These are phyloP conservation scores for Linepithema humile DNA, from an alignment of 1,140 invertebrate species.

Conservation along the genomic window DNA sequence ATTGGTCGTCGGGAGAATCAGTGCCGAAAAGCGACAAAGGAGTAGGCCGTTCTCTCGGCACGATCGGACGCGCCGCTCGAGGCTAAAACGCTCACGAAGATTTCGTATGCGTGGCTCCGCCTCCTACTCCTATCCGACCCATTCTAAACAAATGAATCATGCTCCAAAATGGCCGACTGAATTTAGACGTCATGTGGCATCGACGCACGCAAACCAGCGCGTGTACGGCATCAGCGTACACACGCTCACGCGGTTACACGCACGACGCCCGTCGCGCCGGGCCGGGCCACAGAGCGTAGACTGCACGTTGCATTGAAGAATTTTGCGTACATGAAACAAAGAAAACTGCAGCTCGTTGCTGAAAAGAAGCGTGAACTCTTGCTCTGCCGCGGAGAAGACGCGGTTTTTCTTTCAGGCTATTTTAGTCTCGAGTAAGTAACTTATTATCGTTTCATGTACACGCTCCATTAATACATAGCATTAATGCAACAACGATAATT, in stretches of 20 bases:
- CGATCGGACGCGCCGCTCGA: slow-evolving; percentile 60
- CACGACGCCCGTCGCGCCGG: slow-evolving; percentile 41
- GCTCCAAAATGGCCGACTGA: slow-evolving; percentile 83
- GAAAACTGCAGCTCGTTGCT: not conserved
- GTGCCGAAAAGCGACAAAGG: not conserved
- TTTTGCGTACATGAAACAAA: slow-evolving; percentile 32
- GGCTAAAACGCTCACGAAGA: slow-evolving; percentile 76
- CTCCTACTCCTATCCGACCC: slow-evolving; percentile 81
- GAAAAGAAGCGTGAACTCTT: not conserved
- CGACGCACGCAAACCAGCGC: slow-evolving; percentile 59
- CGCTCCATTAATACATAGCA: no score
- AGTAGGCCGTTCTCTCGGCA: not conserved
- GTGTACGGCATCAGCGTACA: slow-evolving; percentile 60
- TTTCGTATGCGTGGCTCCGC: slow-evolving; percentile 81
- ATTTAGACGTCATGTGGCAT: slow-evolving; percentile 82
- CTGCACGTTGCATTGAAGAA: slow-evolving; percentile 56
- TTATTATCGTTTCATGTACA: not conserved
- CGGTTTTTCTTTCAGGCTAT: not conserved
- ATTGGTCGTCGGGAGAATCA: not conserved
- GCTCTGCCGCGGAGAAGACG: not conserved
- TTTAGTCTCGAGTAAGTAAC: not conserved
- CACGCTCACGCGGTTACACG: slow-evolving; percentile 41
- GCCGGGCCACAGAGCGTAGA: slow-evolving; percentile 27
- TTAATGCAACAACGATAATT: not conserved
- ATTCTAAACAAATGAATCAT: slow-evolving; percentile 84